These are phyloP conservation scores for Odontomachus brunneus DNA, from an alignment of 1,140 invertebrate species.

Conservation along the genomic window DNA sequence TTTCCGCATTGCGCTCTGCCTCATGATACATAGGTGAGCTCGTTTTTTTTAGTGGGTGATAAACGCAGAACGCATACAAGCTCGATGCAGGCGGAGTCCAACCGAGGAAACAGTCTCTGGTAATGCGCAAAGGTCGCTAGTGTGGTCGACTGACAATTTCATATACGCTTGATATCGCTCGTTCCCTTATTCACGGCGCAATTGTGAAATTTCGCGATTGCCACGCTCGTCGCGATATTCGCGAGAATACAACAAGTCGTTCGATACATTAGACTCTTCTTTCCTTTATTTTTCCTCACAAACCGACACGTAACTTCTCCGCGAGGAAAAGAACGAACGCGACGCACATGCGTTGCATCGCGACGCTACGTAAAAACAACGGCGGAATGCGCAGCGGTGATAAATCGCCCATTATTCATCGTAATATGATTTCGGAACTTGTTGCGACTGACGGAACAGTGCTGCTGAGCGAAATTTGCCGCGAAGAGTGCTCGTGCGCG, in stretches of 20 bases:
- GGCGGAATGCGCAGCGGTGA: background rate
- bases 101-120: background rate
- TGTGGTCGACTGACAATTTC: constrained; percentile 23
- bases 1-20: background rate
- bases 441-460: constrained; percentile 36
- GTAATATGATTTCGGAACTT: constrained; percentile 46
- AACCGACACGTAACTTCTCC: too few relatives aligned
- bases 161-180: constrained; percentile 29
- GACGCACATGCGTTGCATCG: background rate
- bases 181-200: background rate
- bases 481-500: background rate
- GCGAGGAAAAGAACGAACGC: too few relatives aligned
- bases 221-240: background rate
- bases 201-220: constrained; percentile 20
- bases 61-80: constrained; percentile 7
- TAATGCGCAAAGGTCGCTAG: constrained; percentile 31
- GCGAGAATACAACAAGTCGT: background rate
- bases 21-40: constrained; percentile 5
- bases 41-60: constrained; percentile 37
- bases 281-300: too few relatives aligned
- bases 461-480: constrained; percentile 13
- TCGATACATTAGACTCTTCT: constrained; percentile 1
- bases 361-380: constrained; percentile 1
- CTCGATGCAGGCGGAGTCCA: background rate
- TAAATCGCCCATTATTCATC: constrained; percentile 54